Percentiles rank a stretch among this genome's conserved stretches.
These are phyloP conservation scores for Colletes gigas DNA, from an alignment of 1,140 invertebrate genomes.

Conservation along the genomic window DNA sequence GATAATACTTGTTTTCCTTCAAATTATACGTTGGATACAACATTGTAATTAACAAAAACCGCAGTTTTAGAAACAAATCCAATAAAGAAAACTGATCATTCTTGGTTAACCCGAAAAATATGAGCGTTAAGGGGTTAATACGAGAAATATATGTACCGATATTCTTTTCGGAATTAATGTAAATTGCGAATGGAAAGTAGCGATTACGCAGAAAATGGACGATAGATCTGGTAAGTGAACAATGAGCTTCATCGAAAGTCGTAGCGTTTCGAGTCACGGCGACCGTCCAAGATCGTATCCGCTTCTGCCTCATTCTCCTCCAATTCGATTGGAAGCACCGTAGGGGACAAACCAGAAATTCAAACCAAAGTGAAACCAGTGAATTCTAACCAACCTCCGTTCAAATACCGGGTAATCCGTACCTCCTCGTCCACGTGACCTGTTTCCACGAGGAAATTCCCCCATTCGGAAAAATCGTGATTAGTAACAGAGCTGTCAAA, in stretches of 20 bases:
- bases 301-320: conserved; percentile 3
- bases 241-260: neutral
- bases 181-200: neutral
- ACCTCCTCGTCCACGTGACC: neutral
- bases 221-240: neutral
- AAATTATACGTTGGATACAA: no score
- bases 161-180: neutral
- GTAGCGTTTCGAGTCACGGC: neutral
- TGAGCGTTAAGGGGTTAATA: no score
- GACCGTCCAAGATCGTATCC: conserved; percentile 15
- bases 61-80: no score
- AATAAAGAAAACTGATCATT: no score
- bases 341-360: conserved; percentile 13
- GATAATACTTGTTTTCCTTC: no score
- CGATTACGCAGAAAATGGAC: neutral
- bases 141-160: no score
- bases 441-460: conserved; percentile 18
- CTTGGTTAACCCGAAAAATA: no score
- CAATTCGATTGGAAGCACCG: conserved; percentile 9
- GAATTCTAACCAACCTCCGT: conserved; percentile 11
- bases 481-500: no score
- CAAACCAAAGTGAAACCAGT: neutral
- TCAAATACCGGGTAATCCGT: neutral
- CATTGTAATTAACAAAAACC: no score
- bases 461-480: neutral